phyloP scores from a whole-genome alignment of 2,113 vertebrate genomes.

The Microtus oregoni region DNA sequence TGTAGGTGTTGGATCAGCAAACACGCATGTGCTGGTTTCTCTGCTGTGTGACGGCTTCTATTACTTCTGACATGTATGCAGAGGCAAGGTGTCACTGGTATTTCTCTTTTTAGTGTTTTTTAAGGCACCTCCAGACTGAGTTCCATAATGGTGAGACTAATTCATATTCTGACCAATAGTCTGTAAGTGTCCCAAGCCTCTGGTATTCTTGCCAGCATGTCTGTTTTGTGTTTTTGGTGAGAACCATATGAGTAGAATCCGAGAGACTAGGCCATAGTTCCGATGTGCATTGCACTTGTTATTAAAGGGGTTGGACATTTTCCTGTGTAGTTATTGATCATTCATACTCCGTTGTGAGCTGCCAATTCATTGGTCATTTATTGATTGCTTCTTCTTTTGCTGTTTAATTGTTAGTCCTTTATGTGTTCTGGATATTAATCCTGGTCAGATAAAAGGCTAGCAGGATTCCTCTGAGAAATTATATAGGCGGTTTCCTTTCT shows the following conservation, averaged over 20 bases:
- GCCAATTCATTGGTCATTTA: background rate
- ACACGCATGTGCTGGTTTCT: too few species aligned
- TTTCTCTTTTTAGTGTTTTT: too few species aligned
- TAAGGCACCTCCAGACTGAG: background rate
- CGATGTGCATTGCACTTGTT: background rate
- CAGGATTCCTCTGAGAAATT: background rate
- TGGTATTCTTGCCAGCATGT: background rate
- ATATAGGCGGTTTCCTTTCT: background rate
- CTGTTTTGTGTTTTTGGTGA: background rate
- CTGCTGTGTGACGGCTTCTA: background rate
- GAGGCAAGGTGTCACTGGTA: background rate
- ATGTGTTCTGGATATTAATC: background rate
- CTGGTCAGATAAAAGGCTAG: background rate
- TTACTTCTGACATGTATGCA: background rate
- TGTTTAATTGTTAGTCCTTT: background rate
- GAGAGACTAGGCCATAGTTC: background rate
- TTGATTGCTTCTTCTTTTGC: background rate
- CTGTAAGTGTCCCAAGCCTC: background rate
- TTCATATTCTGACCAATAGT: too few species aligned
- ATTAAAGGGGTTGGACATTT: background rate
- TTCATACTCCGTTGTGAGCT: background rate
- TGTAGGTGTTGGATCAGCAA: background rate
- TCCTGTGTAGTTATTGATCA: background rate
- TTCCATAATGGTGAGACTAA: too few species aligned
- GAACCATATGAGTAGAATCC: too few species aligned